Evolutionary conservation across 1,140 invertebrate species (phyloP).

Genomic region (Diuraphis noxia): DNA sequence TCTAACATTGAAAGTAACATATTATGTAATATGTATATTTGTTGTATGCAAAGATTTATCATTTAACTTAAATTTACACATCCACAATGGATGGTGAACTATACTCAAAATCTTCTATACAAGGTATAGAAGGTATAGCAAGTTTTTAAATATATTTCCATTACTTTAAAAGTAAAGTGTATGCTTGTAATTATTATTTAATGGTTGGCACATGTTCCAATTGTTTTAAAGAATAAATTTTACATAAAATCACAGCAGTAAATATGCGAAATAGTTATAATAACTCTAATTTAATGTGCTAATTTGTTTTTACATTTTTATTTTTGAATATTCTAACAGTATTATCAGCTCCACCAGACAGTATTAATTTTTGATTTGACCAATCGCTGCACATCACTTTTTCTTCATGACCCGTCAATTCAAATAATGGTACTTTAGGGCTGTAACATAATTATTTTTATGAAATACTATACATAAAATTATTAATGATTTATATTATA

Average conservation of each 20-base stretch:
- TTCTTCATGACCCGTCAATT: conserved; percentile 91
- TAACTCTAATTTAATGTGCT: background rate
- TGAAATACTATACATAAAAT: background rate
- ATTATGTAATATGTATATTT: too few relatives aligned
- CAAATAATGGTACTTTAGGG: conserved; percentile 88
- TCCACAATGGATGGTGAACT: too few relatives aligned
- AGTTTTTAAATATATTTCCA: too few relatives aligned
- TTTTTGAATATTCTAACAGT: conserved; percentile 87
- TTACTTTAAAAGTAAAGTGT: too few relatives aligned
- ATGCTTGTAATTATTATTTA: too few relatives aligned
- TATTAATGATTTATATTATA: conserved; percentile 53
- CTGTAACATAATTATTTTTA: conserved; percentile 64
- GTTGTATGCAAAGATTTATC: too few relatives aligned
- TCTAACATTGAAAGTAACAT: too few relatives aligned
- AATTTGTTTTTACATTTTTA: conserved; percentile 58
- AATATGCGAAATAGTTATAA: background rate
- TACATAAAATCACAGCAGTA: background rate
- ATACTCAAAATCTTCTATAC: too few relatives aligned
- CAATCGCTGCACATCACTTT: conserved; percentile 94
- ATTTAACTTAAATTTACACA: too few relatives aligned
- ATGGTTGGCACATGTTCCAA: too few relatives aligned
- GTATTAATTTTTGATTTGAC: conserved; percentile 81
- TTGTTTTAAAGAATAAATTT: too few relatives aligned
- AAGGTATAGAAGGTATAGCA: too few relatives aligned
- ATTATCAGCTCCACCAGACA: conserved; percentile 93